phyloP scores from a whole-genome alignment of 2,888 invertebrate genomes.

The Cactoblastis cactorum region DNA sequence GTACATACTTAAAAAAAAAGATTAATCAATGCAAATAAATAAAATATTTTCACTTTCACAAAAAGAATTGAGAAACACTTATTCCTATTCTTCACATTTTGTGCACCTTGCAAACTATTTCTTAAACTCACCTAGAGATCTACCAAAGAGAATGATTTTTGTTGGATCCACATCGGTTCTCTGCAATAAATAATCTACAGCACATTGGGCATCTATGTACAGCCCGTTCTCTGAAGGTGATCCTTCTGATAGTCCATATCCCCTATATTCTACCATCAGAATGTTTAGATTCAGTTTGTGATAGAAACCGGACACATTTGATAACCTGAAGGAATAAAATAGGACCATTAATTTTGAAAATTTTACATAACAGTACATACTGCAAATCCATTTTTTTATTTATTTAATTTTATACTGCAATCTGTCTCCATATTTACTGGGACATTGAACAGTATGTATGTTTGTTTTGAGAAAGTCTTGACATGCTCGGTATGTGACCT shows the following conservation, averaged over 20 bases:
- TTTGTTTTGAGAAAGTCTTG: too few relatives aligned
- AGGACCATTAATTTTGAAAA: background rate
- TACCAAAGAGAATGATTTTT: slow-evolving; percentile 93
- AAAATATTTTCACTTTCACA: too few relatives aligned
- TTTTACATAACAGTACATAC: background rate
- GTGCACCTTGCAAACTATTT: background rate
- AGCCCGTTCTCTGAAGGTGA: slow-evolving; percentile 92
- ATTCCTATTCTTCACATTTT: background rate
- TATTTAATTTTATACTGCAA: too few relatives aligned
- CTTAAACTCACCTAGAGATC: slow-evolving; percentile 84
- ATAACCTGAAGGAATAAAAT: slow-evolving; percentile 76
- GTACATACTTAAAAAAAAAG: too few relatives aligned
- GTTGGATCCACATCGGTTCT: slow-evolving; percentile 90
- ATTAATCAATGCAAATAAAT: too few relatives aligned
- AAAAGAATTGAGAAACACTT: too few relatives aligned
- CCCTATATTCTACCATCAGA: slow-evolving; percentile 95
- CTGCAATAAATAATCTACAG: slow-evolving; percentile 89
- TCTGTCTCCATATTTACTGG: too few relatives aligned
- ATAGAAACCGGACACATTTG: slow-evolving; percentile 92
- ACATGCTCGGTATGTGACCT: too few relatives aligned
- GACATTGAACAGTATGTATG: too few relatives aligned
- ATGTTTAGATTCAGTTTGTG: slow-evolving; percentile 91
- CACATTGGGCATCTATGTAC: slow-evolving; percentile 92
- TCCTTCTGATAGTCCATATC: slow-evolving; percentile 95
- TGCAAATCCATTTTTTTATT: too few relatives aligned